Base-by-base conservation (phyloP, 2,113 vertebrate genomes). In the Chaetodon trifascialis region DNA sequence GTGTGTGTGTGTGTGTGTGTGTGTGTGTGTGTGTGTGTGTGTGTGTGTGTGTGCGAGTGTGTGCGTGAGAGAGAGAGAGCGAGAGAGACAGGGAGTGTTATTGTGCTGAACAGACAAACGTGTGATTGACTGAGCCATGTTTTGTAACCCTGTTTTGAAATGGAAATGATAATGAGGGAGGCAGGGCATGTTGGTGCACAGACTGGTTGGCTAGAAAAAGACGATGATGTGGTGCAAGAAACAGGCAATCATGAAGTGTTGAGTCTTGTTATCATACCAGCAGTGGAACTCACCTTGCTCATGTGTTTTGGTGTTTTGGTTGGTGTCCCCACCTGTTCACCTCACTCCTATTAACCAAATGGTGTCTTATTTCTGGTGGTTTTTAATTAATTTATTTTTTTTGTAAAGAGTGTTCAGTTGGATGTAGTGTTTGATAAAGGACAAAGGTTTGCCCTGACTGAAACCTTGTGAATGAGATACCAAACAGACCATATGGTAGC, bases 111-210 rank as follows among this genome's bases (percentile, higher is more conserved):
- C n/a, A 80, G 40, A 86, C 63, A 85, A 73, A 64, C 75, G 14
- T 85, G 81, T 52, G 68, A 65, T 81, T 86, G 70, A 77, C 21
- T 38, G 9, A 66, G 74, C 55, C 25, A 46, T 80, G 56, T 83
- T 87, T 83, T 52, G 36, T 69, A n/a, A 59, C 11, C 69, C 36
- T 85, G 25, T 92, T 89, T 89, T 90, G 64, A 85, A 92, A 80
- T 90, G 54, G 44, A 87, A 86, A 80, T 84, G 69, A 69, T 79
- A 66, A 86, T 80, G 79, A 87, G 2, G 67, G 25, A 86, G 67
- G 52, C 51, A 58, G 72, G 71, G 36, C 90, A 86, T 85, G 91
- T 91, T 73, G 12, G 10, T 87, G 84, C 87, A 87, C 38, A 88
- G 58, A 80, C 82, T 21, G 47, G 51, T 82, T 73, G 5, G 30